Evolutionary conservation across 2,888 invertebrate genomes (phyloP).

Genomic region (Mantis religiosa): DNA sequence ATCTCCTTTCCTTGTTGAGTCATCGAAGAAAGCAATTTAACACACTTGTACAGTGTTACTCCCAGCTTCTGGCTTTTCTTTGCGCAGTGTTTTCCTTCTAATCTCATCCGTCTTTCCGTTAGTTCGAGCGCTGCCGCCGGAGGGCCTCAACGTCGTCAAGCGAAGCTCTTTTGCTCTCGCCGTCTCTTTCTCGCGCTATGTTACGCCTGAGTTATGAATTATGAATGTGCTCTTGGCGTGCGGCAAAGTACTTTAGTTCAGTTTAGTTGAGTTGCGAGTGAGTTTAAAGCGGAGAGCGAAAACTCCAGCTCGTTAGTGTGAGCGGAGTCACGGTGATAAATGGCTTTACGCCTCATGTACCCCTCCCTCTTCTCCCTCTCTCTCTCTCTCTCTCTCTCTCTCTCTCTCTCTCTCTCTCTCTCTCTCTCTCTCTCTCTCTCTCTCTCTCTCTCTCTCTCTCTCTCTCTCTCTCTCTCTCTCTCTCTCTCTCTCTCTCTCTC

Average conservation of each 20-base stretch:
- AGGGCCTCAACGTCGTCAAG: neutral
- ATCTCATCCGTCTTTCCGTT: neutral
- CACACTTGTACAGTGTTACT: neutral
- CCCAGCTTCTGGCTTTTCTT: neutral
- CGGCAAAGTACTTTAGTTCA: slow-evolving; percentile 22
- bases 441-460: neutral
- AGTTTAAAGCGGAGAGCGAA: slow-evolving; percentile 13
- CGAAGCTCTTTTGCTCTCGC: neutral
- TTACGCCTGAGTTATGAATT: slow-evolving; percentile 16
- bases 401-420: neutral
- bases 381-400: neutral
- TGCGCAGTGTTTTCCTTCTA: neutral
- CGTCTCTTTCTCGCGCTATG: neutral
- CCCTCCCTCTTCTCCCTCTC: neutral
- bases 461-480: too few relatives aligned
- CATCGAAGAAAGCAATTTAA: neutral
- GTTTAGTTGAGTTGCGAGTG: slow-evolving; percentile 17
- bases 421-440: neutral
- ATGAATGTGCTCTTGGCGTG: slow-evolving; percentile 24
- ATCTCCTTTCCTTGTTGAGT: neutral
- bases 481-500: too few relatives aligned
- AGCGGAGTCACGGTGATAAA: slow-evolving; percentile 13
- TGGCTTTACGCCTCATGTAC: slow-evolving; percentile 7
- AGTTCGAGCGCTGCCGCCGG: neutral
- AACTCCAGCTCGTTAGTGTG: slow-evolving; percentile 5